Evolutionary conservation across 2,113 vertebrate genomes (phyloP).

Genomic region (Lophochroa leadbeateri): DNA sequence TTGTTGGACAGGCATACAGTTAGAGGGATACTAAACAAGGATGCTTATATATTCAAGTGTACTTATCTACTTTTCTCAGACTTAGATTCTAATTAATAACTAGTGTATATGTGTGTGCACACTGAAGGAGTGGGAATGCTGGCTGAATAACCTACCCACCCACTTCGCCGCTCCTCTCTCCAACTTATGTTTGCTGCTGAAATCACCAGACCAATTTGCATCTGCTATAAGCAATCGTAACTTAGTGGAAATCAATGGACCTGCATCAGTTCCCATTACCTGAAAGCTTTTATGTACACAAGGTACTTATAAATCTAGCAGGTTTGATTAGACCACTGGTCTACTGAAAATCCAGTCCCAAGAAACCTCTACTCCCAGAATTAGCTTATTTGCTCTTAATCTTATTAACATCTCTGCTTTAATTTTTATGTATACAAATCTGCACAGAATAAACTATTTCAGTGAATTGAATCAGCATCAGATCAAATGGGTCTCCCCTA

Average conservation of each 20-base stretch:
- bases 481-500: neutral
- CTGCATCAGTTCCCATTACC: neutral
- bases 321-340: neutral
- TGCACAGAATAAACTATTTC: neutral
- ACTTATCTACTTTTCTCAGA: neutral
- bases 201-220: neutral
- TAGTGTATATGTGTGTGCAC: neutral
- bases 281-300: neutral
- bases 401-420: neutral
- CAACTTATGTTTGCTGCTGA: neutral
- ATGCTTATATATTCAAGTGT: neutral
- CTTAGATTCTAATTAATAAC: neutral
- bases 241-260: neutral
- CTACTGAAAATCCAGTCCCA: neutral
- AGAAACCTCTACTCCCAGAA: neutral
- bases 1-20: neutral
- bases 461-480: neutral
- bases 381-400: neutral
- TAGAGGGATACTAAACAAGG: neutral
- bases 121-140: neutral
- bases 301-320: neutral
- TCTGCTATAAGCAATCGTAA: neutral
- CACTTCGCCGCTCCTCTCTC: neutral
- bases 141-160: neutral
- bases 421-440: neutral